A percentile compares a stretch with the other conserved stretches of the same genome.
phyloP scores from a whole-genome alignment of 2,888 invertebrate genomes.

The Nemurella pictetii region DNA sequence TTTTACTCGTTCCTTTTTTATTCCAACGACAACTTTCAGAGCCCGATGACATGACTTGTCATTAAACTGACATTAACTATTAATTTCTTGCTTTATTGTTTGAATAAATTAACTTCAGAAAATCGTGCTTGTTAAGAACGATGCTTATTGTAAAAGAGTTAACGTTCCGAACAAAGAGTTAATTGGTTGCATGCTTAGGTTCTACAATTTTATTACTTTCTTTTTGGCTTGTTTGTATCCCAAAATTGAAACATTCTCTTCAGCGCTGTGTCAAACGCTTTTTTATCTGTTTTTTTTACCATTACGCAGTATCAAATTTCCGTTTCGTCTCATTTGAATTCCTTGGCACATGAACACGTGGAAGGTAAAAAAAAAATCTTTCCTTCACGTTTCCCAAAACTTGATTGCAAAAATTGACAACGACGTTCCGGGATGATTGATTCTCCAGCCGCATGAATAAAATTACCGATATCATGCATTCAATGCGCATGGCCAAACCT shows the following conservation, averaged over 20 bases:
- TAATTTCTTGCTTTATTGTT: constrained; percentile 18
- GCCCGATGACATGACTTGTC: not conserved
- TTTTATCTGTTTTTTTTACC: not conserved
- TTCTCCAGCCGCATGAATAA: not conserved
- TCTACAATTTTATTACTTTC: not conserved
- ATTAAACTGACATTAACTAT: constrained; percentile 42
- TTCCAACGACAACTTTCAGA: not conserved
- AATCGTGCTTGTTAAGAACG: not conserved
- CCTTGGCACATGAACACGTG: not conserved
- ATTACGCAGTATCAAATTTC: not conserved
- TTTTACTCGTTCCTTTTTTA: not conserved
- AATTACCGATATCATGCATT: not conserved
- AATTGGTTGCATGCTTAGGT: not conserved
- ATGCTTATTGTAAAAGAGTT: not conserved
- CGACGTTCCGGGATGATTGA: not conserved
- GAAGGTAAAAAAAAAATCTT: not conserved
- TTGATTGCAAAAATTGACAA: not conserved
- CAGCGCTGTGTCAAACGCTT: not conserved
- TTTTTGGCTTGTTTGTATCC: not conserved
- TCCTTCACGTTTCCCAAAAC: not conserved
- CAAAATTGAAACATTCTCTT: not conserved
- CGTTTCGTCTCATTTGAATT: not conserved
- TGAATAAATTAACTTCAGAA: not conserved
- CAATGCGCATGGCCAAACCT: not conserved
- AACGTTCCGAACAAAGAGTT: not conserved